Conservation (phyloP, 2,797 vertebrate genomes). For the Emydoidea blandingii region DNA sequence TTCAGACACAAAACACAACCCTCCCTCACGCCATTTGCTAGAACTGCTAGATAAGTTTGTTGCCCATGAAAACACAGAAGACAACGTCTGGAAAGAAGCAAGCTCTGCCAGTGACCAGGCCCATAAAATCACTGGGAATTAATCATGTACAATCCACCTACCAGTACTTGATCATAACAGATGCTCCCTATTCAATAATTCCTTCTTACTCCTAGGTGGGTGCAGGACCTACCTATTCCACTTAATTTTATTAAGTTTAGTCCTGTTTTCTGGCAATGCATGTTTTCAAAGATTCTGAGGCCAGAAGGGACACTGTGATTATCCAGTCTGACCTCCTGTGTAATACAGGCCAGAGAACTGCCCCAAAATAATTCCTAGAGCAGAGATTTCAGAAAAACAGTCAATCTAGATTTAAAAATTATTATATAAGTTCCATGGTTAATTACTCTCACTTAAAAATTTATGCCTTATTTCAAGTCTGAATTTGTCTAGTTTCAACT, state of each 20-base stretch:
- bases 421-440: neutral
- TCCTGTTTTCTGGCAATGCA: neutral
- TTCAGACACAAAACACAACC: neutral
- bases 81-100: neutral
- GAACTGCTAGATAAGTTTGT: neutral
- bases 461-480: neutral
- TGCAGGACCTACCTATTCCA: neutral
- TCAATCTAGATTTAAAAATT: neutral
- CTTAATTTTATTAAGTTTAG: neutral
- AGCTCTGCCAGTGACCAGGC: neutral
- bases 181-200: neutral
- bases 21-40: neutral
- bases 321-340: neutral
- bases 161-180: neutral
- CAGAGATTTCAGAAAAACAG: neutral
- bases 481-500: neutral
- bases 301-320: neutral
- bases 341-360: neutral
- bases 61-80: neutral
- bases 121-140: neutral
- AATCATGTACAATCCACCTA: neutral
- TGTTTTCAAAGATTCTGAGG: neutral
- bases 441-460: neutral
- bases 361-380: neutral
- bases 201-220: neutral